Base-by-base conservation (phyloP, 1,140 invertebrate species). In the Neodiprion lecontei region DNA sequence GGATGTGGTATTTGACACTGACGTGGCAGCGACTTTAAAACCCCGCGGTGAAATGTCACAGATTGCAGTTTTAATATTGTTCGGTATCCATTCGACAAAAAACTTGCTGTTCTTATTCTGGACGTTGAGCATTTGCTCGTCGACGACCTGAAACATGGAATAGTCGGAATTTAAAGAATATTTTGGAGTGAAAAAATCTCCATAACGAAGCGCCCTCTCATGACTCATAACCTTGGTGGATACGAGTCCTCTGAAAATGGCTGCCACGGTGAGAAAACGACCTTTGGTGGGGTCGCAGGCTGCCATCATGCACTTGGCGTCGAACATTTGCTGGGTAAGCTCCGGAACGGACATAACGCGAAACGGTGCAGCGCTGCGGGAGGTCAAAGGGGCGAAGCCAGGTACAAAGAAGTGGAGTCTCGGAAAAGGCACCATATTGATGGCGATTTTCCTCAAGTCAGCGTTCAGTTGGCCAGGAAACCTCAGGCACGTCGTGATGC, bases 21-120 rank as follows among this genome's bases (percentile, higher is more conserved):
- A 93, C 0, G 92, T 94, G 11, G 91, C 91, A 2, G 68, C 93
- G 82, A 0, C 92, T 92, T 61, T 61, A 9, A 61, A 61, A 8
- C 82, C 82, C 77, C 93, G 89, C 0, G 91, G 91, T 9, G 91
- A 91, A 75, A 92, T 92, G 78, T 92, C 91, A 76, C 91, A 92
- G 9, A 91, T 91, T 48, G 91, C 91, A 1, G 90, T 91, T 85
- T 91, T 91, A 14, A 92, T 91, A 74, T 92, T 92, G 79, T 91
- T 91, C 7, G 91, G 94, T 81, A 95, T 94, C 93, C 93, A 95
- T 86, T 94, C 93, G 7, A 94, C 93, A 78, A 95, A 95, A 85
- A 92, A 94, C 72, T 90, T 90, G 77, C 91, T 92, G 82, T 93
- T 94, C 85, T 92, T 94, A 76, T 91, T 93, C 83, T 94, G 93